Evolutionary conservation across 2,888 invertebrate genomes (phyloP), one percentile per base, ranked within the genome.

Genomic region (Globia sparganii): DNA sequence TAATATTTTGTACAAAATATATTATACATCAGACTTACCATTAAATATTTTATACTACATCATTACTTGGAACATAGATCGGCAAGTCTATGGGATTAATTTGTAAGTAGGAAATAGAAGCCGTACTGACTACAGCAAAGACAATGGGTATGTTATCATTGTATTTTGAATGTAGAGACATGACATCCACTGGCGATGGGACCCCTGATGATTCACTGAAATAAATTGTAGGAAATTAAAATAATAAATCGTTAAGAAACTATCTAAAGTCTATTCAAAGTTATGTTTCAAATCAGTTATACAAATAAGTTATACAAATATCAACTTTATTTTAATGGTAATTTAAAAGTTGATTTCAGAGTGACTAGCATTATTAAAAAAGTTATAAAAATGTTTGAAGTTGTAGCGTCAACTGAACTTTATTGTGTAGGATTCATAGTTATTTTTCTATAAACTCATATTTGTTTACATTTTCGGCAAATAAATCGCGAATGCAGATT

Each of bases 31-130:
- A 13, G 75, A 66, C 61, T 75, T 83, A 75, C 46, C n/a, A 28
- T n/a, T 58, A 62, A 56, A 37, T 69, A 64, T 56, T 67, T 87
- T 85, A 91, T 31, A 84, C 84, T 25, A 83, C n/a, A 77, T 90
- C 90, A n/a, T 76, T 91, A 72, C 59, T 88, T 0, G 92, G 89
- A 59, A 93, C 83, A 82, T 93, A 93, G 4, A 94, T 84, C 0
- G 97, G 96, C 69, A 96, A 87, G 62, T 94, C 92, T 8, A 91
- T 89, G 28, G 95, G 92, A 34, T 94, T 95, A 25, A 97, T 92
- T 87, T 96, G 95, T 69, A 97, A 81, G 80, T 96, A 97, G 13
- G 95, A 94, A 6, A 97, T 90, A 0, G 96, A 94, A 28, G 93
- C 93, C 0, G 89, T 86, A n/a, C 94, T 93, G 5, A 97, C 96